These are phyloP conservation scores for Blomia tropicalis DNA, from an alignment of 2,888 invertebrate genomes.

Conservation along the genomic window DNA sequence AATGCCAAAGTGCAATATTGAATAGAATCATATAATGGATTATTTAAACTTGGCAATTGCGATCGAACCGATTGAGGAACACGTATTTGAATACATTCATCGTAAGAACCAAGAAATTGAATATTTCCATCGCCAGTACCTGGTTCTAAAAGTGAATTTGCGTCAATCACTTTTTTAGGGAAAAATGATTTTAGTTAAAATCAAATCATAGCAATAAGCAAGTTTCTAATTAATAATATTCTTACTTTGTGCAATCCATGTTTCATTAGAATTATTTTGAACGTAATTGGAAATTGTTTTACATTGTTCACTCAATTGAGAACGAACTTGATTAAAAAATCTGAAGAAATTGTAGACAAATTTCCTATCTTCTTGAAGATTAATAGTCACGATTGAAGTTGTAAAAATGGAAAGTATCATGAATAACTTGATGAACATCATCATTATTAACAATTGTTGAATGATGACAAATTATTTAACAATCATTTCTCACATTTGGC, in stretches of 20 bases:
- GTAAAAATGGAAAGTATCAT: too few relatives aligned
- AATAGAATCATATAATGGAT: neutral
- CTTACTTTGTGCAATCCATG: constrained; percentile 22
- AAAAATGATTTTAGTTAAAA: neutral
- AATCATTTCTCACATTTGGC: too few relatives aligned
- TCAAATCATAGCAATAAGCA: neutral
- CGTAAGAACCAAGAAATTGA: constrained; percentile 21
- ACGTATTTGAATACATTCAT: constrained; percentile 15
- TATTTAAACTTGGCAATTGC: neutral
- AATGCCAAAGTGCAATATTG: constrained; percentile 6
- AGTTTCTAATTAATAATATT: too few relatives aligned
- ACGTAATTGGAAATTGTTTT: constrained; percentile 1
- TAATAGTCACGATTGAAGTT: too few relatives aligned
- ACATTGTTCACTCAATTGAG: constrained; percentile 13
- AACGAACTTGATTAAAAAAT: constrained; percentile 15
- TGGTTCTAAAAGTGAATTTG: constrained; percentile 5
- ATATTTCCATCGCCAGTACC: constrained; percentile 17
- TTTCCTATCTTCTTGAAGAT: neutral
- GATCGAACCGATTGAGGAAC: neutral
- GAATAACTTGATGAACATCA: too few relatives aligned
- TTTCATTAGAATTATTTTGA: constrained; percentile 2
- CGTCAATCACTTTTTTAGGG: constrained; percentile 14
- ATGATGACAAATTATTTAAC: too few relatives aligned
- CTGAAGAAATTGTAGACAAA: constrained; percentile 14
- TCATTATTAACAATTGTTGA: too few relatives aligned